These are phyloP conservation scores for Onthophagus sagittarius DNA, from an alignment of 2,888 invertebrate species.

Conservation along the genomic window DNA sequence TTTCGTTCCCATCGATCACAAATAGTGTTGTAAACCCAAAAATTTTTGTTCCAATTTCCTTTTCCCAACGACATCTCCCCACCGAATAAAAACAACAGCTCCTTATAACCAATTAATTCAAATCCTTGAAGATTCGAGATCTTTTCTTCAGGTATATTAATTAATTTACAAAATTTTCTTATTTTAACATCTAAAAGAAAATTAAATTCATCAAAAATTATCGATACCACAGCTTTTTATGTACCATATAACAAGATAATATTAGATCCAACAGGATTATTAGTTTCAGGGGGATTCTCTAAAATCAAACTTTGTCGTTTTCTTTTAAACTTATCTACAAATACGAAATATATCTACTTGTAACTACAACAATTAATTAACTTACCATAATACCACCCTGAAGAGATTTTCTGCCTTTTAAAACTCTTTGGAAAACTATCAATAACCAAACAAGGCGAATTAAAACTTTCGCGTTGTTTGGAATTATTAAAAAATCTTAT, in stretches of 20 bases:
- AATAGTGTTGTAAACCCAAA: slow-evolving; percentile 42
- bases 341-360: background rate
- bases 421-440: background rate
- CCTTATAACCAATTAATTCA: slow-evolving; percentile 38
- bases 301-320: slow-evolving; percentile 29
- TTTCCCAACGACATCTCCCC: slow-evolving; percentile 41
- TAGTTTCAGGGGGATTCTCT: background rate
- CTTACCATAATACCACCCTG: slow-evolving; percentile 21
- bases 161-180: slow-evolving; percentile 23
- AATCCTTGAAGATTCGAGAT: slow-evolving; percentile 24
- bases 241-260: slow-evolving; percentile 31
- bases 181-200: slow-evolving; percentile 20
- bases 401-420: slow-evolving; percentile 8
- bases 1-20: slow-evolving; percentile 39
- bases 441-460: slow-evolving; percentile 18
- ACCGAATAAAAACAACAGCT: slow-evolving; percentile 42
- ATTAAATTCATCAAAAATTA: too few species aligned
- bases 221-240: background rate
- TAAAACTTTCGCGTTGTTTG: slow-evolving; percentile 15
- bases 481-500: slow-evolving; percentile 11
- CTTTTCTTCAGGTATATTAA: slow-evolving; percentile 29
- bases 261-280: background rate
- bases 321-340: slow-evolving; percentile 30
- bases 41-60: slow-evolving; percentile 42
- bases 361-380: background rate